Base-by-base conservation (phyloP, 2,888 invertebrate genomes). In the Ecdyonurus torrentis region DNA sequence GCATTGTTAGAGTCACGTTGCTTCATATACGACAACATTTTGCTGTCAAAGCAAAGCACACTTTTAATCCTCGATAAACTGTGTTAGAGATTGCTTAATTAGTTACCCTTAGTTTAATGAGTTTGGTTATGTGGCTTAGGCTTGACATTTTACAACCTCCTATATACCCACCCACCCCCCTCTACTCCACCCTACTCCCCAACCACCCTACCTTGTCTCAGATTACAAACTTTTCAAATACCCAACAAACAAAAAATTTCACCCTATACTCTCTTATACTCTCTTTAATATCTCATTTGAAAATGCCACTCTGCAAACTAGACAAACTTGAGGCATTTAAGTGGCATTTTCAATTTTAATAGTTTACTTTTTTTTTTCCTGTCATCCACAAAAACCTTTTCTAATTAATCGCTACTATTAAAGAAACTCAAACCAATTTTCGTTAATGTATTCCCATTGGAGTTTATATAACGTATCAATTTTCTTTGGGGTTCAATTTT, bases 261-360 rank as follows among this genome's bases (percentile, higher is more conserved):
- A 58, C 55, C 22, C 55, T 55, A 5, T n/a, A 2, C n/a, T 60
- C 25, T 60, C 60, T 23, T 5, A 24, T 25, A 15, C 15, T 23
- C 59, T 23, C 25, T 58, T 60, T 10, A 25, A 19, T 37, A 25
- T 25, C 60, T 18, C 59, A 60, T 60, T 60, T 25, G 22, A 25
- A n/a, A 20, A 25, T 1, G 25, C 25, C 60, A 2, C 24, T 60
- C 37, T 37, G 19, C 19, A 60, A 5, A 10, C 20, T 37, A 37
- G 37, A 55, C 55, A 55, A 55, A 20, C 55, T 22, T 55, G 55
- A 55, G 55, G 55, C 55, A n/a, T 55, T 55, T 55, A 20, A 55
- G 55, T 55, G 55, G 55, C 55, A 55, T 55, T 20, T 55, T 55
- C 55, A 55, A 37, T 10, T 37, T 37, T 37, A 37, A 37, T 37